A percentile compares a stretch with the other conserved stretches of the same genome.
Evolutionary conservation across 2,888 invertebrate genomes (phyloP).

Genomic region (Agrypnus murinus): DNA sequence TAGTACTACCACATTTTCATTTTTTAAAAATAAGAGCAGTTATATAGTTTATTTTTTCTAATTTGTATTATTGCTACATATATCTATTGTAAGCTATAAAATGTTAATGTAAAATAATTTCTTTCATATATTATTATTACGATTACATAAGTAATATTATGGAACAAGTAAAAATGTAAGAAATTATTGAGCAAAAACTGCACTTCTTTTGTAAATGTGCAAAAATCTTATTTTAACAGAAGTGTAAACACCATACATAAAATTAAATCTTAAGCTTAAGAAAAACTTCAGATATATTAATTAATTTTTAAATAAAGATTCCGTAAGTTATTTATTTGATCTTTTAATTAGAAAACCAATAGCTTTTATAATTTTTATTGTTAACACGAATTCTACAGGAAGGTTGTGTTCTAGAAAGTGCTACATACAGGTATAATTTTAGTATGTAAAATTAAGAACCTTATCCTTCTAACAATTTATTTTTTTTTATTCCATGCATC

Average conservation of each 20-base stretch:
- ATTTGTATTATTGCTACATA: conserved; percentile 31
- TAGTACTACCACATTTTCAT: conserved; percentile 22
- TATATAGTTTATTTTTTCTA: conserved; percentile 35
- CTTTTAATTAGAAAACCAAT: background rate
- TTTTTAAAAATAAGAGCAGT: conserved; percentile 21
- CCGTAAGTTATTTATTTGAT: conserved; percentile 44
- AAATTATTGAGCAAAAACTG: conserved; percentile 39
- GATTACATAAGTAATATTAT: conserved; percentile 16
- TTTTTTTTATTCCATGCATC: no score
- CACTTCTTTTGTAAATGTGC: conserved; percentile 47
- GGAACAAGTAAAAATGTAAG: conserved; percentile 38
- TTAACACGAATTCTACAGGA: no score
- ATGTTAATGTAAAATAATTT: conserved; percentile 39
- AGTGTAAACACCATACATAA: conserved; percentile 51
- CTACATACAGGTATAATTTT: no score
- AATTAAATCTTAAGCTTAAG: conserved; percentile 51
- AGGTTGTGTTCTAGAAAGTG: no score
- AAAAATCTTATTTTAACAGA: conserved; percentile 41
- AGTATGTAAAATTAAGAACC: no score
- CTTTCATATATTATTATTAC: conserved; percentile 43
- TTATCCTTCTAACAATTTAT: no score
- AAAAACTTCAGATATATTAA: conserved; percentile 52
- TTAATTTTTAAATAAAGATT: conserved; percentile 58
- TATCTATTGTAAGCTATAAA: conserved; percentile 39
- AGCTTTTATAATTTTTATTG: no score